phyloP scores from a whole-genome alignment of 2,888 invertebrate genomes.

The Uropetala carovei region DNA sequence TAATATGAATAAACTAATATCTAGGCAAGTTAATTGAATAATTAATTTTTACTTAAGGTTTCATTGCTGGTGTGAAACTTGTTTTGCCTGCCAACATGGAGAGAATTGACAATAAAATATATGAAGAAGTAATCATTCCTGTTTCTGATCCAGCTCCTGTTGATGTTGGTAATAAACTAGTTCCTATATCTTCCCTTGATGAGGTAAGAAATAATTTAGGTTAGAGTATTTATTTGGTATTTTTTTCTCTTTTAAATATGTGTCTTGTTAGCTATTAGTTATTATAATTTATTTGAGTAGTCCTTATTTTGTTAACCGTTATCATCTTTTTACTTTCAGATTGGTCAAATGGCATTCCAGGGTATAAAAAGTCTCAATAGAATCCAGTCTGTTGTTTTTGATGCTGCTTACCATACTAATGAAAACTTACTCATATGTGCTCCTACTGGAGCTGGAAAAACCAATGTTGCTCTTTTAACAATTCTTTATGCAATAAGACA shows the following conservation, averaged over 20 bases:
- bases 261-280: not conserved
- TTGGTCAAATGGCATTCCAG: constrained; percentile 92
- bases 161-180: constrained; percentile 80
- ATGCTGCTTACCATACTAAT: constrained; percentile 96
- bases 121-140: constrained; percentile 92
- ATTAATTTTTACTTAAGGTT: constrained; percentile 76
- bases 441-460: constrained; percentile 99
- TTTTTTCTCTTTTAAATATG: not conserved
- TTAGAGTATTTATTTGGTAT: constrained; percentile 54
- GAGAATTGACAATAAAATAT: constrained; percentile 84
- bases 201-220: constrained; percentile 75
- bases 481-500: constrained; percentile 94
- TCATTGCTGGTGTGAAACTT: constrained; percentile 87
- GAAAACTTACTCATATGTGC: constrained; percentile 98
- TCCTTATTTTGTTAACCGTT: constrained; percentile 10
- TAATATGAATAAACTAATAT: too few species aligned
- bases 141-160: constrained; percentile 81
- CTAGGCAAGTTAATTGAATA: not conserved
- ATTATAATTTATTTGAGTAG: not conserved
- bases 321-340: constrained; percentile 76
- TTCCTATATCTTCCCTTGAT: constrained; percentile 81
- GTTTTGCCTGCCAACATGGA: constrained; percentile 87
- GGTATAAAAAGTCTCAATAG: constrained; percentile 92
- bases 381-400: constrained; percentile 97
- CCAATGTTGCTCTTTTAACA: constrained; percentile 96